Base-by-base conservation (phyloP, 2,888 invertebrate genomes). In the Agriopis aurantiaria region DNA sequence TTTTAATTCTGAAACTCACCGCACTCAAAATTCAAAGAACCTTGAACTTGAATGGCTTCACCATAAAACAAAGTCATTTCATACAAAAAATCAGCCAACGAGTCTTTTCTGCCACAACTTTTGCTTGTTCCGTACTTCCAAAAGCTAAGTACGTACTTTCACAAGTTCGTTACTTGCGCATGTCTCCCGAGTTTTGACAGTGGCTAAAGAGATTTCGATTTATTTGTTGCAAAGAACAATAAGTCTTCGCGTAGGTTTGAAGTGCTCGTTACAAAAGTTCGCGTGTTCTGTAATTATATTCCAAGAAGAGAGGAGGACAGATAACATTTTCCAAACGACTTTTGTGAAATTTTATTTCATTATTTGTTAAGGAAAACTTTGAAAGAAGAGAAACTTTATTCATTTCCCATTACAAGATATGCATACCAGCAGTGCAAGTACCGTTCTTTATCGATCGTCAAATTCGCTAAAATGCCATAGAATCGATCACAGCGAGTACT, bases 211-310 rank as follows among this genome's bases (percentile, higher is more conserved):
- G 14, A 69, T 63, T 68, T 11, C 45, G 64, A 69, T 69, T 59
- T 69, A 60, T 64, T 56, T 60, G 55, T 60, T 61, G 8, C 56
- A 3, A 61, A 65, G 69, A 69, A 60, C 60, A 69, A 69, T 69
- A 65, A 65, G 55, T 69, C 60, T 45, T 59, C 7, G n/a, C 14
- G 59, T 43, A 14, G 66, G 56, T 57, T 65, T 69, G 60, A 55
- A 69, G 60, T n/a, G 69, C 64, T 65, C 55, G 64, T 69, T 64
- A 60, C 45, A 40, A 41, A 63, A 70, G 59, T 66, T 70, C 43
- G 62, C 66, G 62, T 65, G 69, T 43, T 43, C 49, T 61, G 3
- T 65, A 46, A 70, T 66, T 70, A 58, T 58, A 70, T 62, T 58
- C 62, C 43, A 17, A 33, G 41, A 51, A 48, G 69, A 11, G 43